phyloP scores from a whole-genome alignment of 1,140 invertebrate species.

The Lepidurus packardi region DNA sequence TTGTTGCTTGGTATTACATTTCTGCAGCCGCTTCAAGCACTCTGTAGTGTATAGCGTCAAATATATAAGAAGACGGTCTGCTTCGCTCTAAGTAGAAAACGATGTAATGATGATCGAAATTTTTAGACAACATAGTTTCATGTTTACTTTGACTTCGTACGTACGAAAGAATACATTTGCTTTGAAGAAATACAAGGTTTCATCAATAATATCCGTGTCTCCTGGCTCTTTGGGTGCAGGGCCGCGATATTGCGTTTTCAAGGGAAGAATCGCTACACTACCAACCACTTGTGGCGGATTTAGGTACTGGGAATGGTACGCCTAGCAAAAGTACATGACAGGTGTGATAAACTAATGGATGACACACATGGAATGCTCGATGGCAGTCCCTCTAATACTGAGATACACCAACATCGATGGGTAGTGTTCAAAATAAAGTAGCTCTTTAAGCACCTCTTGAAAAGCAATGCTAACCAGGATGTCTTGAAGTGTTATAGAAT shows the following conservation, averaged over 20 bases:
- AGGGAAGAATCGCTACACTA: constrained; percentile 85
- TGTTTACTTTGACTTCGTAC: constrained; percentile 79
- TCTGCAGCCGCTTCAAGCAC: constrained; percentile 90
- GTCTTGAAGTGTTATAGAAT: too few species aligned
- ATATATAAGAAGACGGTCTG: constrained; percentile 94
- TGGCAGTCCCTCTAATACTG: not conserved
- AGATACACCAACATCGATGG: not conserved
- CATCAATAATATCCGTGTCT: constrained; percentile 87
- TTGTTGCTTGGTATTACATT: constrained; percentile 81
- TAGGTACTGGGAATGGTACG: constrained; percentile 87
- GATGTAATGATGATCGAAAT: constrained; percentile 26
- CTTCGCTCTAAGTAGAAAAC: constrained; percentile 66
- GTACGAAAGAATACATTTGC: constrained; percentile 99
- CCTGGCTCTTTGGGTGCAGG: constrained; percentile 66
- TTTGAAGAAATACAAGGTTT: constrained; percentile 94
- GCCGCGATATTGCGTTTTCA: constrained; percentile 78
- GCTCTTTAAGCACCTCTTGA: too few species aligned
- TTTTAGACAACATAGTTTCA: constrained; percentile 36
- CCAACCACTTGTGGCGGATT: constrained; percentile 69
- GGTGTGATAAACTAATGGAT: not conserved
- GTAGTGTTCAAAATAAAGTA: too few species aligned
- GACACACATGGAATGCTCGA: not conserved
- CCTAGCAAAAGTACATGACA: constrained; percentile 50
- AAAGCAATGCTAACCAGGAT: too few species aligned
- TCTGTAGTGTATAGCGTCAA: constrained; percentile 98